These are phyloP conservation scores for Glandiceps talaboti DNA, from an alignment of 53 echinoderm and acorn worm genomes.

Conservation along the genomic window DNA sequence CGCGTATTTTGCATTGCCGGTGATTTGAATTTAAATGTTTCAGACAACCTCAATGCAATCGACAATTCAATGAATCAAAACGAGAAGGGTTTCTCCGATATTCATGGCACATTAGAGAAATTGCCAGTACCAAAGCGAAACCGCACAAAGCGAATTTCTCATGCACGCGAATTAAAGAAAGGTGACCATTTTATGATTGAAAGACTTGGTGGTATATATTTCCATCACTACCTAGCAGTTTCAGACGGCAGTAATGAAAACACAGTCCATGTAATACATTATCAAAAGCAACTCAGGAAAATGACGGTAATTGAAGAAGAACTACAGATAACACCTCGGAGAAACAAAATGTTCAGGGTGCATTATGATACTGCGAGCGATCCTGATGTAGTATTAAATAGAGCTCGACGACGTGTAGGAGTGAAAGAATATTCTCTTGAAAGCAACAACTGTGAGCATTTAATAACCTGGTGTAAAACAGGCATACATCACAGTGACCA, in stretches of 20 bases:
- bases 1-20: too few species aligned
- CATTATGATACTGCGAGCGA: not conserved
- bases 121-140: too few species aligned
- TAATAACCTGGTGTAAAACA: not conserved
- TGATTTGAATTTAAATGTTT: too few species aligned
- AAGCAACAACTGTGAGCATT: not conserved
- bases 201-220: not conserved
- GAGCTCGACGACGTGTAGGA: not conserved
- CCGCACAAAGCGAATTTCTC: not conserved
- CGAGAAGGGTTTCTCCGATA: too few species aligned
- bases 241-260: not conserved
- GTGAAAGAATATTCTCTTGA: not conserved
- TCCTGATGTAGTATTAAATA: not conserved
- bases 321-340: not conserved
- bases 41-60: too few species aligned
- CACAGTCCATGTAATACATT: not conserved
- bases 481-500: not conserved
- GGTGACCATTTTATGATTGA: not conserved
- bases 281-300: too few species aligned
- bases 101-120: too few species aligned
- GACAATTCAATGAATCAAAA: too few species aligned
- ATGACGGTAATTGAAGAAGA: not conserved
- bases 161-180: not conserved
- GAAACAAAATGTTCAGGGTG: not conserved
- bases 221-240: not conserved